Conservation (phyloP, 1,140 invertebrate genomes). For the Stegodyphus mimosarum region DNA sequence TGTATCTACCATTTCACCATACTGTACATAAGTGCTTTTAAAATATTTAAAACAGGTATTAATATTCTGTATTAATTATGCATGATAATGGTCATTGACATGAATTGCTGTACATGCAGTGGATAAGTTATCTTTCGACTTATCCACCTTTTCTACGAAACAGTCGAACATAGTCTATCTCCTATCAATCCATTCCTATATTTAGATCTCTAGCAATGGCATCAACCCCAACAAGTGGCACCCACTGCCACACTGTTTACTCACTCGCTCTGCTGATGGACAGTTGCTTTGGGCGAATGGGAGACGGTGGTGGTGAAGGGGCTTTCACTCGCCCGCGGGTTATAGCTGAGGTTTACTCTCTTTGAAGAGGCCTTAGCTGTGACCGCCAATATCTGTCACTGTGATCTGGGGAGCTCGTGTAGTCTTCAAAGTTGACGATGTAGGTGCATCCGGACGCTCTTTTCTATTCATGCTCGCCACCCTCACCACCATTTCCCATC, state of each 20-base stretch:
- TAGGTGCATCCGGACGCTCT: too few relatives aligned
- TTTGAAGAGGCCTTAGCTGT: conserved; percentile 13
- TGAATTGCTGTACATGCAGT: too few relatives aligned
- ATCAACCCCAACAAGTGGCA: conserved; percentile 15
- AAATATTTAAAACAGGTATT: too few relatives aligned
- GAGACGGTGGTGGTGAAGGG: neutral
- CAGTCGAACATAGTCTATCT: too few relatives aligned
- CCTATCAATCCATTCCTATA: neutral
- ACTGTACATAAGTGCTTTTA: too few relatives aligned
- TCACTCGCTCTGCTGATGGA: conserved; percentile 23
- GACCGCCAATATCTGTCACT: conserved; percentile 52
- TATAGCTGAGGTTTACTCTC: conserved; percentile 30
- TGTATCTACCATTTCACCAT: too few relatives aligned
- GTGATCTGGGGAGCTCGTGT: conserved; percentile 6
- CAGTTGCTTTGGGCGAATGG: conserved; percentile 12
- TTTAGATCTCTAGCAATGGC: conserved; percentile 7
- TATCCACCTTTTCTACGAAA: too few relatives aligned
- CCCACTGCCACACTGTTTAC: conserved; percentile 16
- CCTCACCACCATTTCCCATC: too few relatives aligned
- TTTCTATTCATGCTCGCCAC: too few relatives aligned
- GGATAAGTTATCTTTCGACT: too few relatives aligned
- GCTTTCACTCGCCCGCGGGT: neutral
- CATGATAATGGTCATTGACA: too few relatives aligned
- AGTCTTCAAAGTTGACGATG: neutral
- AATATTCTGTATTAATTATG: too few relatives aligned